A percentile compares a stretch with the other conserved stretches of the same genome.
Evolutionary conservation across 37 sponge, comb jelly and placozoan genomes (phyloP).

Genomic region (Crambe crambe): DNA sequence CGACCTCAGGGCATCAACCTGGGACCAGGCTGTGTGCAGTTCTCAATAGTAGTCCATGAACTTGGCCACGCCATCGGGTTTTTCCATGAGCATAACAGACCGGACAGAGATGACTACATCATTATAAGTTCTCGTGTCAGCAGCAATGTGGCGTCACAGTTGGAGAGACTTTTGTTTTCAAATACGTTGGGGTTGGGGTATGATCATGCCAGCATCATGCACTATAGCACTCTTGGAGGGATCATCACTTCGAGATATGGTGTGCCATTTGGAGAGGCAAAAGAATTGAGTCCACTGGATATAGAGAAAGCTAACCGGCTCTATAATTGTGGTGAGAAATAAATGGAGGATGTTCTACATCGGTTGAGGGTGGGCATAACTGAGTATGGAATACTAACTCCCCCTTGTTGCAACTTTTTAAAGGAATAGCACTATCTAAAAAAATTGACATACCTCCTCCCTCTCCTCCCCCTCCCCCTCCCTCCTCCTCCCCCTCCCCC

Average conservation of each 20-base stretch:
- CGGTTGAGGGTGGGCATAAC: too few species aligned
- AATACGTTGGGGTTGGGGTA: constrained; percentile 58
- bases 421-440: neutral
- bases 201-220: constrained; percentile 87
- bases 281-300: constrained; percentile 68
- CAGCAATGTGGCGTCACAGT: neutral
- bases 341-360: too few species aligned
- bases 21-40: constrained; percentile 10
- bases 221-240: constrained; percentile 40
- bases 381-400: too few species aligned
- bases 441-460: too few species aligned
- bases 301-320: constrained; percentile 54
- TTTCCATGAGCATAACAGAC: constrained; percentile 66
- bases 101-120: constrained; percentile 65
- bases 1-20: constrained; percentile 36
- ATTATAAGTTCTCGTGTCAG: constrained; percentile 28
- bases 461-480: too few species aligned
- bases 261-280: constrained; percentile 52
- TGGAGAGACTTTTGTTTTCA: neutral
- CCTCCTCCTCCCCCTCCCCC: too few species aligned
- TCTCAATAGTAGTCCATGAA: constrained; percentile 57
- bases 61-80: constrained; percentile 70
- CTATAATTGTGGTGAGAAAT: constrained; percentile 66
- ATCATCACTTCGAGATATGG: constrained; percentile 22
- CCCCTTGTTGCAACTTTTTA: too few species aligned